Evolutionary conservation across 2,797 vertebrate genomes (phyloP), one percentile per base, ranked within the genome.

Genomic region (Channallabes apus): DNA sequence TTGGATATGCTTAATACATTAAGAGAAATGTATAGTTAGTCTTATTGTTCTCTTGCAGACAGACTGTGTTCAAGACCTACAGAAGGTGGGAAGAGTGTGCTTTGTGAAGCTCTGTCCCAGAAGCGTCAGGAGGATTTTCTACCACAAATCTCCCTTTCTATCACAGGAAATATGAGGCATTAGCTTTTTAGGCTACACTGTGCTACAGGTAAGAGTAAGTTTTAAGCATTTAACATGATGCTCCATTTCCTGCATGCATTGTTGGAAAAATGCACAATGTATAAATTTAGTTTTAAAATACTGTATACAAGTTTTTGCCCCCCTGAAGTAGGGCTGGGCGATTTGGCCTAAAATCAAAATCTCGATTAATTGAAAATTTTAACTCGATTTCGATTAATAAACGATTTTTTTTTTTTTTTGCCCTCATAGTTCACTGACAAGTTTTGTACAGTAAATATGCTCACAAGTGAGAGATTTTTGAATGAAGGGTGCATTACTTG

Each of bases 161-260:
- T 64, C 6, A 46, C 78, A 51, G 38, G 41, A 67, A 58, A 8
- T 58, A 76, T 82, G 86, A 68, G 27, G 78, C 62, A 20, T 76
- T 87, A 87, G 82, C 24, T 67, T 67, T 78, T 61, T 68, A 38
- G 29, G 80, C 62, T 68, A n/a, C 71, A 62, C 68, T 27, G 62
- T 81, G 78, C 41, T 56, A 41, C 41, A 75, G 80, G 69, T 84
- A 69, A 35, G 68, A n/a, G n/a, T n/a, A n/a, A n/a, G 3, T 12
- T 27, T 20, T 59, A 59, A 77, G 1, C 9, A 2, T 58, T 58
- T 6, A 56, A 14, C 27, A 56, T 14, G 22, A 24, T 20, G 46
- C 72, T 56, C 18, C 24, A 14, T 32, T 61, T 61, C 22, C 18
- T 32, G 46, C 72, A 29, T 54, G 68, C 9, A 71, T 3, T 69